A percentile compares a stretch with the other conserved stretches of the same genome.
These are phyloP conservation scores for Turnix velox DNA, from an alignment of 2,113 vertebrate genomes.

Conservation along the genomic window DNA sequence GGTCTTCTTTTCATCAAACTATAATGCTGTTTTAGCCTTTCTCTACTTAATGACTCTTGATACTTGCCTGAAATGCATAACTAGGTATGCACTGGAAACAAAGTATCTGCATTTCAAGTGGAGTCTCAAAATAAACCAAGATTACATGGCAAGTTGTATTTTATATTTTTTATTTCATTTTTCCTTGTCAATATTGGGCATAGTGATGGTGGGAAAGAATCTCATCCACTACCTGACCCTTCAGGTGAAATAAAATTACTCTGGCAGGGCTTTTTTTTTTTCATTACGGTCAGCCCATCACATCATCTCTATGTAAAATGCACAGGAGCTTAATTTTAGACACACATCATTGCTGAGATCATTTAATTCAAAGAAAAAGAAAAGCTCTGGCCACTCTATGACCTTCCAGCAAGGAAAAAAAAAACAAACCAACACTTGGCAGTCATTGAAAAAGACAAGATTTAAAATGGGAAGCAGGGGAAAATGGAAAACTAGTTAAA, in stretches of 20 bases:
- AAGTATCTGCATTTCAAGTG: not conserved
- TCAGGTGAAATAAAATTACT: not conserved
- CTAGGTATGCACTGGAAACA: not conserved
- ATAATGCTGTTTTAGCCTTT: not conserved
- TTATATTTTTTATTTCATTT: not conserved
- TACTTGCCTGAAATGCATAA: not conserved
- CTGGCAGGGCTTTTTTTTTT: not conserved
- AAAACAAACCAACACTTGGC: not conserved
- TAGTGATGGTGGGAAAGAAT: not conserved
- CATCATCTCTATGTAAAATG: not conserved
- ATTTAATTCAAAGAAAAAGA: not conserved
- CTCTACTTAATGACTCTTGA: not conserved
- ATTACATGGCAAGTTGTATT: fast-evolving
- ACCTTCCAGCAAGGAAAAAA: not conserved
- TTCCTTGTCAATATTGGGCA: not conserved
- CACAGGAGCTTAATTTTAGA: not conserved
- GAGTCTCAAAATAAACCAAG: not conserved
- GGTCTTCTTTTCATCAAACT: not conserved
- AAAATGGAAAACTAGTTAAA: not conserved
- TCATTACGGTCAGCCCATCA: not conserved
- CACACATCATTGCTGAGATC: not conserved
- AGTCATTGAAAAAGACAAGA: not conserved
- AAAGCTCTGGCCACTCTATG: not conserved
- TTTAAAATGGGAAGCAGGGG: not conserved
- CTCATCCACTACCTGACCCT: not conserved